These are phyloP conservation scores for Dolichomitus sp. DNA, from an alignment of 2,888 invertebrate species.

Conservation along the genomic window DNA sequence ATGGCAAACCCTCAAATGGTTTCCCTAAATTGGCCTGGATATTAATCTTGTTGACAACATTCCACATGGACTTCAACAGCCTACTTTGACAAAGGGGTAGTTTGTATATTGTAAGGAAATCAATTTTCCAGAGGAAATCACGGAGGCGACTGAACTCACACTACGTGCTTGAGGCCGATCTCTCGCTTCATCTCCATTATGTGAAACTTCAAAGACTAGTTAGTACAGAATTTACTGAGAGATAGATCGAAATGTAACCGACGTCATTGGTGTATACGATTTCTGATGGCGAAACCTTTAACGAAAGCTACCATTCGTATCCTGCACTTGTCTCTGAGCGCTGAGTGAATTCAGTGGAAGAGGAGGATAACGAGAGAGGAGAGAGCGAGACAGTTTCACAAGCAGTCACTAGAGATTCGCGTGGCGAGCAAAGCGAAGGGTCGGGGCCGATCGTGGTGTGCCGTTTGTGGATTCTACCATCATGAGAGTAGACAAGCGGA, in stretches of 20 bases:
- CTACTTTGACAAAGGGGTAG: background rate
- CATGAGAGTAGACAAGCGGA: constrained; percentile 52
- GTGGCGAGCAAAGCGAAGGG: constrained; percentile 27
- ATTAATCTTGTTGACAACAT: background rate
- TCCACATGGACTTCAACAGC: background rate
- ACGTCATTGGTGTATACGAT: background rate
- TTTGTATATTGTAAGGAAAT: constrained; percentile 50
- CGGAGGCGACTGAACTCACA: constrained; percentile 34
- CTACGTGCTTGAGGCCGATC: constrained; percentile 10
- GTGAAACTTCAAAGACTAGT: constrained; percentile 47
- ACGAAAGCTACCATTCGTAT: constrained; percentile 1
- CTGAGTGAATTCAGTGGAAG: constrained; percentile 25
- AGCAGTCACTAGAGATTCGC: background rate
- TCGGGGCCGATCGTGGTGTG: constrained; percentile 42
- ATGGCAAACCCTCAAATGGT: background rate
- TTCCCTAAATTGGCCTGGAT: background rate
- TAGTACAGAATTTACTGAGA: constrained; percentile 36
- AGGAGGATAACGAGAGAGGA: constrained; percentile 1
- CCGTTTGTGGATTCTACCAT: constrained; percentile 62
- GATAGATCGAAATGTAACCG: constrained; percentile 16
- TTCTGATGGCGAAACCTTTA: constrained; percentile 11
- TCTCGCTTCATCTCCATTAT: constrained; percentile 20
- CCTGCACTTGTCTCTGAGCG: constrained; percentile 4
- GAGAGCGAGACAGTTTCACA: constrained; percentile 8
- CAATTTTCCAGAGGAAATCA: constrained; percentile 62